Conservation (phyloP, 1,140 invertebrate species). For the Coptotermes formosanus region DNA sequence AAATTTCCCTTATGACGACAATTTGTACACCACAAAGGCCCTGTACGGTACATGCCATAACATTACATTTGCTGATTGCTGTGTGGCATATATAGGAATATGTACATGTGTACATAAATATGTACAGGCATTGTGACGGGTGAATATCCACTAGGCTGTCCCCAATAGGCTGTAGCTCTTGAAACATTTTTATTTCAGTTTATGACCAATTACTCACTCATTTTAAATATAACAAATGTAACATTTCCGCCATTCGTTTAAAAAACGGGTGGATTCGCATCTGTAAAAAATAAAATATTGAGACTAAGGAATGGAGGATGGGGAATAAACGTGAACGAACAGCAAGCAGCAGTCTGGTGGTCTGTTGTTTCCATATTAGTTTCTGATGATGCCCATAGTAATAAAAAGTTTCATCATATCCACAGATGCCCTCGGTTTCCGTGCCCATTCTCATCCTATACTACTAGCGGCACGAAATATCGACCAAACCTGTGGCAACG, state of each 20-base stretch:
- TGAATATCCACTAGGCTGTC: too few relatives aligned
- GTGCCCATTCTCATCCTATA: neutral
- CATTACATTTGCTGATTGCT: too few relatives aligned
- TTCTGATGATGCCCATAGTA: neutral
- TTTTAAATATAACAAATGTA: neutral
- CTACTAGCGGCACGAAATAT: neutral
- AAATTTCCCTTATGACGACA: too few relatives aligned
- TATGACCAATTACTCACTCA: neutral
- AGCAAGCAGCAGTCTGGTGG: neutral
- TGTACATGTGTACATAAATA: too few relatives aligned
- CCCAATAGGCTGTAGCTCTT: too few relatives aligned
- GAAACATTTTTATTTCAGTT: neutral
- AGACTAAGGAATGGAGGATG: neutral
- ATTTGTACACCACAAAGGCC: too few relatives aligned
- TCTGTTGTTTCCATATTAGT: constrained; percentile 9
- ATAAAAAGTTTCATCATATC: neutral
- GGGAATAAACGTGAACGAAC: neutral
- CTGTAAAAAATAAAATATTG: neutral
- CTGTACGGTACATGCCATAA: too few relatives aligned
- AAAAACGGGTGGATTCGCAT: neutral
- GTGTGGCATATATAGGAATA: too few relatives aligned
- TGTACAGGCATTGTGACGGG: too few relatives aligned
- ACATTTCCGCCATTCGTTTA: neutral
- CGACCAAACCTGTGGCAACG: neutral
- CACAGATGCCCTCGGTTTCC: neutral